Percentiles rank a stretch among this genome's conserved stretches.
These are phyloP conservation scores for Charaxes varanes DNA, from an alignment of 1,140 invertebrate species.

Conservation along the genomic window DNA sequence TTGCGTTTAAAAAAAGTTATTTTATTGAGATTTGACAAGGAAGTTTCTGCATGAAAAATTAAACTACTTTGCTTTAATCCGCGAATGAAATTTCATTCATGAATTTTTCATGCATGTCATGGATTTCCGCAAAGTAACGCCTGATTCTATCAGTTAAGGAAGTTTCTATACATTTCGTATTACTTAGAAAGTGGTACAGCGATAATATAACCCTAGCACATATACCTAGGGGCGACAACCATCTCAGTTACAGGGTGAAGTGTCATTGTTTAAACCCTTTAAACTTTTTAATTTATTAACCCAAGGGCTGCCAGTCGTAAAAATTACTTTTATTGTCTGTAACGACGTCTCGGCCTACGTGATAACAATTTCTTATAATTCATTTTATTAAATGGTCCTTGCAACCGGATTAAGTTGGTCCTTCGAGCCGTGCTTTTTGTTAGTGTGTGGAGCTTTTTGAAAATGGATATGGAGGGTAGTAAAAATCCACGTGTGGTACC, in stretches of 20 bases:
- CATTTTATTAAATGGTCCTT: conserved; percentile 31
- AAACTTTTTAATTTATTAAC: conserved; percentile 70
- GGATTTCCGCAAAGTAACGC: too few species aligned
- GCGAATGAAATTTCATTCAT: too few species aligned
- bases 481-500: conserved; percentile 29
- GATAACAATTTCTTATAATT: conserved; percentile 68
- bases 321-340: conserved; percentile 71
- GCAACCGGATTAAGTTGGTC: conserved; percentile 23
- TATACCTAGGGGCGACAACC: conserved; percentile 43
- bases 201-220: conserved; percentile 30
- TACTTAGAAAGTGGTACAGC: too few species aligned
- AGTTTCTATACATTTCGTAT: too few species aligned
- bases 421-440: conserved; percentile 3
- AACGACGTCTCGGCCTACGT: conserved; percentile 68
- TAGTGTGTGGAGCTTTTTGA: not conserved
- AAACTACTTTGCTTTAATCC: too few species aligned
- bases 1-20: too few species aligned
- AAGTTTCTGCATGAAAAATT: too few species aligned
- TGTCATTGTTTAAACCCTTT: conserved; percentile 57
- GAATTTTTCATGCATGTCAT: too few species aligned
- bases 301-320: conserved; percentile 62
- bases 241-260: conserved; percentile 47
- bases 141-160: too few species aligned
- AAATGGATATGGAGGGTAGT: conserved; percentile 8
- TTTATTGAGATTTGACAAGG: too few species aligned